Conservation (phyloP, 2,113 vertebrate species). For the Platysternon megacephalum region DNA sequence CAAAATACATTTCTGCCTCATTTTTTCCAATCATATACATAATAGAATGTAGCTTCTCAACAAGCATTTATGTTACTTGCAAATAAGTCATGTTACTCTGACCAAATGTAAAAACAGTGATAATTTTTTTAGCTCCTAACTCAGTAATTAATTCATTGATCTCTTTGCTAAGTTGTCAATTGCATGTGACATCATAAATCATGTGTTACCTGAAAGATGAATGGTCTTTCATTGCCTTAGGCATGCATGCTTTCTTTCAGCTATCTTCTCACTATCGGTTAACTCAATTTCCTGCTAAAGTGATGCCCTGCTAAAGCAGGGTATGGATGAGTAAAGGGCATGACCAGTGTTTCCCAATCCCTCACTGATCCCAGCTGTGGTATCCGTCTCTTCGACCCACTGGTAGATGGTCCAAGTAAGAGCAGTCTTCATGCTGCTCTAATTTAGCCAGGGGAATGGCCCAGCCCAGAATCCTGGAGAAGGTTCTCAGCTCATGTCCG, state of each 20-base stretch:
- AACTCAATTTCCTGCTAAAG: background rate
- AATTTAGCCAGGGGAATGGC: background rate
- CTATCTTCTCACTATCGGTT: background rate
- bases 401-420: background rate
- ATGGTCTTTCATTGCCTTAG: background rate
- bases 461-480: background rate
- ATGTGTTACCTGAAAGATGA: background rate
- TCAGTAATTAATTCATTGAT: background rate
- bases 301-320: background rate
- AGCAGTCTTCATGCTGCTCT: background rate
- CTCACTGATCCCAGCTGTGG: background rate
- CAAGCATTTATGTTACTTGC: background rate
- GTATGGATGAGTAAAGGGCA: background rate
- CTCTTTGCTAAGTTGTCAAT: background rate
- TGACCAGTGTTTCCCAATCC: background rate
- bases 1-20: conserved; percentile 39
- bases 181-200: background rate
- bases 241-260: background rate
- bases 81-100: background rate
- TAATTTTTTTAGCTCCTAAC: background rate
- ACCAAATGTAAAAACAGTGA: background rate
- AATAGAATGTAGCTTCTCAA: background rate
- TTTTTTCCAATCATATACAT: background rate
- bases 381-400: background rate
- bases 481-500: background rate